These are phyloP conservation scores for Orussus abietinus DNA, from an alignment of 1,140 invertebrate species.

Conservation along the genomic window DNA sequence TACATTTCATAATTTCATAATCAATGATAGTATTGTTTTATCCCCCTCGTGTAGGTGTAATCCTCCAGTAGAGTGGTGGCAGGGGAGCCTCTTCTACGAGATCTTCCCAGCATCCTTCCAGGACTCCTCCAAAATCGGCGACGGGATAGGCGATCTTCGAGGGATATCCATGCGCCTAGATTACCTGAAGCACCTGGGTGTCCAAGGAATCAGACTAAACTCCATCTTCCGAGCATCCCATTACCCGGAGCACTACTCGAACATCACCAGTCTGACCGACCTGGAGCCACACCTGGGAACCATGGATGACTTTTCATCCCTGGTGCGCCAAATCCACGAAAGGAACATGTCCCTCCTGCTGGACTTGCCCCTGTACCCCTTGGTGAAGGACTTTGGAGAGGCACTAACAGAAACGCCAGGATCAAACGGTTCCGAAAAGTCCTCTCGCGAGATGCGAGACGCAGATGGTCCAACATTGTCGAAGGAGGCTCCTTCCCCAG, in stretches of 20 bases:
- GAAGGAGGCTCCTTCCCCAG: conserved; percentile 8
- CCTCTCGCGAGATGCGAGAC: conserved; percentile 15
- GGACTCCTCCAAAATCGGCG: conserved; percentile 64
- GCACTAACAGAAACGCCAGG: conserved; percentile 10
- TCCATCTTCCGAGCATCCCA: conserved; percentile 68
- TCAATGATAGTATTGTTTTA: too few species aligned
- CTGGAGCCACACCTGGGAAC: conserved; percentile 65
- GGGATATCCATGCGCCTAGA: conserved; percentile 65
- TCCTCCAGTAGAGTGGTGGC: conserved; percentile 67
- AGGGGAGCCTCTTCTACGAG: conserved; percentile 77
- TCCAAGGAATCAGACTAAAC: conserved; percentile 66
- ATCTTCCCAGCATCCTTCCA: conserved; percentile 79
- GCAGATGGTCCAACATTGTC: not conserved
- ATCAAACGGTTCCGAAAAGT: conserved; percentile 10
- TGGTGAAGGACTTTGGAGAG: conserved; percentile 42
- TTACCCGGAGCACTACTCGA: conserved; percentile 67
- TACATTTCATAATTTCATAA: too few species aligned
- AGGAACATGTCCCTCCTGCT: conserved; percentile 69
- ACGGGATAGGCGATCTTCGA: conserved; percentile 71
- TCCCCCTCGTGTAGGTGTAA: conserved; percentile 45
- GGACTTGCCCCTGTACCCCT: conserved; percentile 68
- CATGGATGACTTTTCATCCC: conserved; percentile 60
- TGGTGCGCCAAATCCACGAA: conserved; percentile 59
- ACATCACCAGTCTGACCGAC: conserved; percentile 59
- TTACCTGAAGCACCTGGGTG: conserved; percentile 65